Base-by-base conservation (phyloP, 1,140 invertebrate species). In the Heliconius himera region DNA sequence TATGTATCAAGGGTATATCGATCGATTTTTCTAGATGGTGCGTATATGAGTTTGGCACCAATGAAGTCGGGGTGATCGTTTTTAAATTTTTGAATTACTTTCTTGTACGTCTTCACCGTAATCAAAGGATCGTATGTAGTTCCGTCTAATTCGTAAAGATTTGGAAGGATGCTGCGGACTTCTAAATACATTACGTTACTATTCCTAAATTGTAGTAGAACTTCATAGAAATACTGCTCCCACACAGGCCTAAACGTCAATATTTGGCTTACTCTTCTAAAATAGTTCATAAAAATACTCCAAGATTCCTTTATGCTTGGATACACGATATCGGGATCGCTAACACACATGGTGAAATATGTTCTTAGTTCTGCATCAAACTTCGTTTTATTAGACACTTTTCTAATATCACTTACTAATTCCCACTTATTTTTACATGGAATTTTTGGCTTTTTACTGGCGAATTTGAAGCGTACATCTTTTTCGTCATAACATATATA, bases 131-230 rank as follows among this genome's bases (percentile, higher is more conserved):
- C 93, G 41, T 96, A 96, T 0, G 82, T 54, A 0, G 94, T 96
- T 0, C 96, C 97, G 77, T 97, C 94, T 49, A 97, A 84, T 81
- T 97, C 96, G 75, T 97, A 97, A 0, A 97, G 88, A 80, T 91
- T 86, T 1, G 95, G 95, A 49, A 96, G 80, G 88, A 95, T 77
- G 96, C 93, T 80, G 90, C 96, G 80, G 90, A 98, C 87, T 95
- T 98, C 98, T 0, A 97, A 85, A 82, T 98, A 98, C 93, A 97
- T 96, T 0, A 98, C 95, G 86, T 98, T 97, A 85, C 98, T 97
- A 6, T 96, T 95, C 83, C 96, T 96, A 22, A 97, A 95, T 84
- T 97, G 96, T 80, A 95, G 90, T 2, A 98, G 93, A 1, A 96
- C 98, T 78, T 96, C 96, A 82, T 96, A 97, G 83, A 97, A 96